Base-by-base conservation (phyloP, 2,797 vertebrate genomes). In the Austrolebias charrua region DNA sequence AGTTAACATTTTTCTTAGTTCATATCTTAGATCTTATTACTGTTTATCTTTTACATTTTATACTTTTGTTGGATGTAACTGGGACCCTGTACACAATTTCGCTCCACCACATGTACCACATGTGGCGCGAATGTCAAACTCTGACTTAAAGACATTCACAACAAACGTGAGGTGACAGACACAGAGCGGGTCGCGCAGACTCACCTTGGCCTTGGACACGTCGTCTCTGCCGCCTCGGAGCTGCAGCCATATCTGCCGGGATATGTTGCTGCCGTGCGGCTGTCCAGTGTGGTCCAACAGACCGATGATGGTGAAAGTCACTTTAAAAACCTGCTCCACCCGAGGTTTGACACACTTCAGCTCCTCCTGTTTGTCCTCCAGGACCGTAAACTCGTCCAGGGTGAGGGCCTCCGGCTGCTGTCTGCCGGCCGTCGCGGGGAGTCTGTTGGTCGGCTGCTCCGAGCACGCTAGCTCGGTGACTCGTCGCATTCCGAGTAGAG, bases 171-270 rank as follows among this genome's bases (percentile, higher is more conserved):
- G 24, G 24, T 24, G 24, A 24, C 24, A n/a, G n/a, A n/a, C n/a
- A n/a, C n/a, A 5, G 5, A 3, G 14, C 18, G 4, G 48, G 1
- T 24, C 24, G 2, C 1, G 24, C 24, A 24, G 7, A 10, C 78
- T 79, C 88, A 98, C 97, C 95, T 98, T 98, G 12, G 97, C 96
- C 71, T 93, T 93, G 0, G 91, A 92, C 66, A 98, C 95, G 63
- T 94, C 93, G 72, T 94, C 95, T 47, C 80, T 49, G 55, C 87
- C 81, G 1, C 96, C 96, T 20, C 78, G 72, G 43, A 98, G 94
- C 88, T 96, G 95, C 79, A 97, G 91, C 97, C 97, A 99, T 84
- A 98, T 96, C 82, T 92, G 91, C 68, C 83, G 84, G n/a, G 88
- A 85, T 43, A 90, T 84, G 55, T 81, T 88, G 84, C 88, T 90